Evolutionary conservation across 2,113 vertebrate species (phyloP), one percentile per base, ranked within the genome.

Genomic region (Recurvirostra avosetta): DNA sequence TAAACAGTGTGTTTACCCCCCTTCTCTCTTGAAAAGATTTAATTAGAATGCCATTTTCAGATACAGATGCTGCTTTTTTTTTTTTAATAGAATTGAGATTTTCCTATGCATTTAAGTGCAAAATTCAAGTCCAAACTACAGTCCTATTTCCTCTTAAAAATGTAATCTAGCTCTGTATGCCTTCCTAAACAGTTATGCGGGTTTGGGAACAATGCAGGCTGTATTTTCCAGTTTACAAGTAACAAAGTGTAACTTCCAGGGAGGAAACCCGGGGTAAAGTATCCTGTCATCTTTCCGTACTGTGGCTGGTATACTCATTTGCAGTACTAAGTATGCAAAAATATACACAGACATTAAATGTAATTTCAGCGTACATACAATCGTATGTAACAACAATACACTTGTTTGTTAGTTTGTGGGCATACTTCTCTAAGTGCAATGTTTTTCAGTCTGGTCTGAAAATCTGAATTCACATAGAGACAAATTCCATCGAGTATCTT

Each of bases 191-290:
- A 71, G 29, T 47, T 81, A 45, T 1, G 0, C 0, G 5, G 36
- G 4, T 61, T 53, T 90, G 62, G 62, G 70, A 94, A 78, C 87
- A 95, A 91, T 25, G 41, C 18, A 68, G 43, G 53, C 71, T 94
- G 81, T 66, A 87, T 90, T 90, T 87, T 83, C 78, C 67, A 92
- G 88, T 80, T 93, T 88, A 82, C 50, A 56, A 72, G 78, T 40
- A 88, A 91, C 53, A 83, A 86, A 86, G 26, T 58, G 23, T 27
- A 62, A 94, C 74, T 86, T 86, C 55, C 78, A 94, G 90, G 74
- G 88, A 71, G 79, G 55, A 92, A 88, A 83, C 17, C 18, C 4
- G 2, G 34, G 50, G 66, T 77, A 63, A 88, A 80, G 52, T 41
- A 58, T 59, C 52, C 56, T 80, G 55, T 74, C 47, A 34, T 90